Percentiles rank a stretch among this genome's conserved stretches.
Evolutionary conservation across 2,797 vertebrate species (phyloP).

Genomic region (Siniperca obscura): DNA sequence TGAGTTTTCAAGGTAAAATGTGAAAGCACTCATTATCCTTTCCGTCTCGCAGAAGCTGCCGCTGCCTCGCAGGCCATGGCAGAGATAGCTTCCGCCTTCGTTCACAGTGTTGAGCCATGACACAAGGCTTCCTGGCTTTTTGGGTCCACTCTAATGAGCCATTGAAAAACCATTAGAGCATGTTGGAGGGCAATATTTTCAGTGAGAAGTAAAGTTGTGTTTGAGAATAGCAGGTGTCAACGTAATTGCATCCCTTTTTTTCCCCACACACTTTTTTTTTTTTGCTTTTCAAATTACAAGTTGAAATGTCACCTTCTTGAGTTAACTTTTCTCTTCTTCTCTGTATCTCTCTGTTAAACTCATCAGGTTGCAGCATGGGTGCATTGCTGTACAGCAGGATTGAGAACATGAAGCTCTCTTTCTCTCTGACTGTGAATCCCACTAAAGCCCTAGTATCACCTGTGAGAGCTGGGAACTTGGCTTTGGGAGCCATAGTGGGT

Average conservation of each 20-base stretch:
- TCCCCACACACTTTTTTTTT: neutral
- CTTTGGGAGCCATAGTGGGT: slow-evolving; percentile 52
- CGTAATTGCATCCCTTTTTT: slow-evolving; percentile 40
- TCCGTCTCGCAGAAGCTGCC: slow-evolving; percentile 59
- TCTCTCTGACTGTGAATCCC: slow-evolving; percentile 64
- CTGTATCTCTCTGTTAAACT: slow-evolving; percentile 48
- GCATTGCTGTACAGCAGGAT: slow-evolving; percentile 29
- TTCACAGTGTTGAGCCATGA: slow-evolving; percentile 55
- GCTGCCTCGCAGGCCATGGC: slow-evolving; percentile 58
- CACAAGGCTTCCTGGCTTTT: slow-evolving; percentile 50
- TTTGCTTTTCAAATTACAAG: slow-evolving; percentile 39
- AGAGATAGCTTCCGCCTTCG: slow-evolving; percentile 63
- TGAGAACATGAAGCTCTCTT: slow-evolving; percentile 61
- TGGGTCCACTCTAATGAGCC: slow-evolving; percentile 80
- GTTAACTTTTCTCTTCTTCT: slow-evolving; percentile 56
- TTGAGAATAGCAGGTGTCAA: slow-evolving; percentile 59
- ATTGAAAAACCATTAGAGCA: slow-evolving; percentile 75
- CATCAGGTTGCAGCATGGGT: slow-evolving; percentile 65
- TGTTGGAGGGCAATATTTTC: slow-evolving; percentile 57
- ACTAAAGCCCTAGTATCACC: slow-evolving; percentile 77
- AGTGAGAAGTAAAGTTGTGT: slow-evolving; percentile 50
- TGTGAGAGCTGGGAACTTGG: slow-evolving; percentile 72
- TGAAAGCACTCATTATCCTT: slow-evolving; percentile 88
- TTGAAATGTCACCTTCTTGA: slow-evolving; percentile 50
- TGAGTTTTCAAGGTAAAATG: slow-evolving; percentile 84